Base-by-base conservation (phyloP, 2,113 vertebrate species). In the Suricata suricatta region DNA sequence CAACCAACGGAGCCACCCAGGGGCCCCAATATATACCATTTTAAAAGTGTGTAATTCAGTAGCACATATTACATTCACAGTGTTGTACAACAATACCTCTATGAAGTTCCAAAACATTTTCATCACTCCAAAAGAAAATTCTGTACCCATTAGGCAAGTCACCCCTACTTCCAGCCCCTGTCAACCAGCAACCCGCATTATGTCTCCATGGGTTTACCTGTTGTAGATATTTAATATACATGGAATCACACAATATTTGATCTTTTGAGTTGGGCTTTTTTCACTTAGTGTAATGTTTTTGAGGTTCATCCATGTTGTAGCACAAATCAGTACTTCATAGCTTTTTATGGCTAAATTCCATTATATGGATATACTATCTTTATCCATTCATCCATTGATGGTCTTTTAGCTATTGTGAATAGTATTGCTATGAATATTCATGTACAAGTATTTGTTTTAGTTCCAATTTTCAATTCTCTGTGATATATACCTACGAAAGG, bases 31-130 rank as follows among this genome's bases (percentile, higher is more conserved):
- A 80, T 33, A 41, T 52, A 52, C 29, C 12, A 57, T 66, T 90
- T 72, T 91, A 66, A 68, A 76, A 81, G 23, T 90, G 14, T 91
- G 4, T 88, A 81, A 66, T 92, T 94, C 72, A 66, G 33, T 93
- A 68, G 54, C 29, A 13, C 21, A 11, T 57, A 44, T 3, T 80
- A 92, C 5, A 47, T 88, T 63, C 52, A 50, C 54, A 85, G 7
- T 80, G 21, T 33, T 68, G 25, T 92, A 31, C n/a, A 81, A 19
- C 33, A 83, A 60, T 6, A 52, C 11, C 25, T 83, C 54, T 88
- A 3, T 68, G 17, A 60, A 84, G 64, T 52, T 84, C 35, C 63
- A 88, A 35, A 96, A 91, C 31, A 85, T 47, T 88, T 93, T 68
- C 33, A 8, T 86, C n/a, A 63, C 21, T 3, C 31, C 21, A 21